Conservation (phyloP, 2,113 vertebrate genomes). For the Pomatorhinus ruficollis region DNA sequence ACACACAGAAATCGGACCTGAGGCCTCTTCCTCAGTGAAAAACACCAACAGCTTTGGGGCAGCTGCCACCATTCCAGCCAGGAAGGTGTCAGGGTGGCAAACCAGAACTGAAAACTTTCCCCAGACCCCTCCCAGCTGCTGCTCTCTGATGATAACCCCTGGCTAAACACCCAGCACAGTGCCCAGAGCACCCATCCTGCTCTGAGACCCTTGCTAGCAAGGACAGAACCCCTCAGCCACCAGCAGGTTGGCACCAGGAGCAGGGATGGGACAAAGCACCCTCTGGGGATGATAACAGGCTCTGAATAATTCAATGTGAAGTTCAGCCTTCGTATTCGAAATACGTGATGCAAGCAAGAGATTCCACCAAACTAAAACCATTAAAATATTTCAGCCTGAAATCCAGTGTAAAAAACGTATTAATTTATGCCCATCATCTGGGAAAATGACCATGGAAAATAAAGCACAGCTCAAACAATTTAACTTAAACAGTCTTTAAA, state of each 20-base stretch:
- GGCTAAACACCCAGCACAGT: neutral
- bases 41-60: neutral
- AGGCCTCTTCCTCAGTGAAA: neutral
- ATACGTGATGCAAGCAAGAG: accelerated
- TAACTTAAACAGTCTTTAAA: neutral
- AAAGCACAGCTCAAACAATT: neutral
- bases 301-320: neutral
- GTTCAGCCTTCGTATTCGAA: neutral
- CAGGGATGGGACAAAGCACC: neutral
- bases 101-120: neutral
- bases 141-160: neutral
- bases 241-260: neutral
- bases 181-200: neutral
- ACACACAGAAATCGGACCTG: neutral
- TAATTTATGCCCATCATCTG: neutral
- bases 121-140: neutral
- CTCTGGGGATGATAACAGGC: neutral
- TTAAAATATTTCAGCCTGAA: neutral
- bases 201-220: neutral
- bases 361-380: neutral
- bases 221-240: neutral
- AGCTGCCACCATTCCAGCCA: neutral
- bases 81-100: neutral
- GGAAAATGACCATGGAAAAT: neutral
- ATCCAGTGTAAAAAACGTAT: neutral